These are phyloP conservation scores for Etheostoma spectabile DNA, from an alignment of 2,113 vertebrate species.

Conservation along the genomic window DNA sequence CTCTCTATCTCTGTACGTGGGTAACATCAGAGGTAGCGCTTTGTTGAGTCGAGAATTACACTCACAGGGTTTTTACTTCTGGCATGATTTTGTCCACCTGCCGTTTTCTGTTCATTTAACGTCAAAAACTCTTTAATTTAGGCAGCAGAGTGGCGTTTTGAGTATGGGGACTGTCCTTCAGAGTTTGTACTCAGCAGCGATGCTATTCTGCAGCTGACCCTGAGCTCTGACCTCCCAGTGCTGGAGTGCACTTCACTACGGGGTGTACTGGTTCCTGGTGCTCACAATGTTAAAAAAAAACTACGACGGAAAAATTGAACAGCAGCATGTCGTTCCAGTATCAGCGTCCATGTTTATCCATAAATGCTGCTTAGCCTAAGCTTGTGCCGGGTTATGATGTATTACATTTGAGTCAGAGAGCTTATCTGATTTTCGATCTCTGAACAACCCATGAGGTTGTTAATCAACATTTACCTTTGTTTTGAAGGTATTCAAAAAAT, in stretches of 20 bases:
- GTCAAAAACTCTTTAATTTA: constrained; percentile 48
- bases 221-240: constrained; percentile 24
- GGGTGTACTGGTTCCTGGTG: background rate
- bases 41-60: constrained; percentile 6
- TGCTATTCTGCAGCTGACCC: constrained; percentile 15
- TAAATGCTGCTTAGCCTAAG: background rate
- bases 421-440: background rate
- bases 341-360: background rate
- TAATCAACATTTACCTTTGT: background rate
- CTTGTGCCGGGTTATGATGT: background rate
- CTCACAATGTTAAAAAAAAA: background rate
- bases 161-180: background rate
- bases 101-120: constrained; percentile 37
- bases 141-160: constrained; percentile 24
- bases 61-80: constrained; percentile 30
- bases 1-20: constrained; percentile 7
- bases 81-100: constrained; percentile 29
- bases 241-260: background rate
- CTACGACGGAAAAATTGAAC: background rate
- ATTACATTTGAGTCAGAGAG: background rate
- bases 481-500: background rate
- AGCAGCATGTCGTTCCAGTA: background rate
- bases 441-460: background rate
- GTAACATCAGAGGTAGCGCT: constrained; percentile 17
- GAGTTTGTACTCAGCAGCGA: constrained; percentile 22